Evolutionary conservation across 2,113 vertebrate species (phyloP).

Genomic region (Lasiurus borealis): DNA sequence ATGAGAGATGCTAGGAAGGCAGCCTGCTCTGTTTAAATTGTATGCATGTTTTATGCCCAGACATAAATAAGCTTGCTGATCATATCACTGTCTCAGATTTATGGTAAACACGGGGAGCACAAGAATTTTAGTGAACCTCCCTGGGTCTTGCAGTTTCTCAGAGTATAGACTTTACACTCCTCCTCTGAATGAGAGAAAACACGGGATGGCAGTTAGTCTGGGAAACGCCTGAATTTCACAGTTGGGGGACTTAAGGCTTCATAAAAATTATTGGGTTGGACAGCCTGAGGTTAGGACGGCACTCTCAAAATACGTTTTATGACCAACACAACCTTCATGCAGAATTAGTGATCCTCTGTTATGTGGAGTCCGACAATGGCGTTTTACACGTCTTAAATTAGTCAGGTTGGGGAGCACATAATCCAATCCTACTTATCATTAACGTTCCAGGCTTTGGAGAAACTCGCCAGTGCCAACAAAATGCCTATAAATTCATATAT

Average conservation of each 20-base stretch:
- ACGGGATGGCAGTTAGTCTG: not conserved
- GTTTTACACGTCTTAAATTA: slow-evolving; percentile 68
- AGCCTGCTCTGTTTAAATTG: slow-evolving; percentile 61
- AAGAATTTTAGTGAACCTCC: slow-evolving; percentile 75
- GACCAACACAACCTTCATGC: not conserved
- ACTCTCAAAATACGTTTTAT: slow-evolving; percentile 16
- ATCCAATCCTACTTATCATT: slow-evolving; percentile 69
- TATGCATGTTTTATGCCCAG: slow-evolving; percentile 74
- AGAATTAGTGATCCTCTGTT: slow-evolving; percentile 8
- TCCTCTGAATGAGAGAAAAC: slow-evolving; percentile 49
- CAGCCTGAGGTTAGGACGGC: not conserved
- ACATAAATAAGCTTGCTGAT: slow-evolving; percentile 81
- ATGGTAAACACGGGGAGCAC: slow-evolving; percentile 75
- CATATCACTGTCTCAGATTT: slow-evolving; percentile 81
- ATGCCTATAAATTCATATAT: slow-evolving; percentile 40
- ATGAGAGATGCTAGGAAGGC: slow-evolving; percentile 52
- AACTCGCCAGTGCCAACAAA: slow-evolving; percentile 3
- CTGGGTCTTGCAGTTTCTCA: slow-evolving; percentile 69
- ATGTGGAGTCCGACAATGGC: not conserved
- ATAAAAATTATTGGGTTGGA: not conserved
- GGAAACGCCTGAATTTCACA: not conserved
- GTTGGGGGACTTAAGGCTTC: not conserved
- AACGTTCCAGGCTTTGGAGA: not conserved
- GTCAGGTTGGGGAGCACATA: slow-evolving; percentile 50
- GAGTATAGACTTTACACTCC: slow-evolving; percentile 69